Percentiles rank a stretch among this genome's conserved stretches.
Evolutionary conservation across 1,140 invertebrate species (phyloP).

Genomic region (Nasonia giraulti): DNA sequence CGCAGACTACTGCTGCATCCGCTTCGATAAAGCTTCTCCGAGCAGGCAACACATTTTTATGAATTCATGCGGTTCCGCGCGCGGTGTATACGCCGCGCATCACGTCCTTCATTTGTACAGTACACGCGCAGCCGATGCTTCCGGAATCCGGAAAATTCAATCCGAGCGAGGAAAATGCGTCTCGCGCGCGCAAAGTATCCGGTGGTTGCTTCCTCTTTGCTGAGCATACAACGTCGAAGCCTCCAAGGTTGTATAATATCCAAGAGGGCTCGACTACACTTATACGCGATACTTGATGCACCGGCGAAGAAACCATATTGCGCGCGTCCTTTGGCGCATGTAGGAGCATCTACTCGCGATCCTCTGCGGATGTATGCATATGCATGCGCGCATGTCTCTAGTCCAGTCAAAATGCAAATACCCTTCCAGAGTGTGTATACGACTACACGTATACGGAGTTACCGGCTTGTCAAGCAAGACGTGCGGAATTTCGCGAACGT

Average conservation of each 20-base stretch:
- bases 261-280: too few relatives aligned
- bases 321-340: too few relatives aligned
- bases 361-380: not conserved
- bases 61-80: not conserved
- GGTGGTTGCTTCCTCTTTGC: too few relatives aligned
- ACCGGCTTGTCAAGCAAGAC: not conserved
- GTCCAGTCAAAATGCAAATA: slow-evolving; percentile 4
- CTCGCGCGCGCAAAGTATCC: too few relatives aligned
- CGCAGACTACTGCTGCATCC: not conserved
- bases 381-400: not conserved
- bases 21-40: not conserved
- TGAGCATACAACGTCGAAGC: too few relatives aligned
- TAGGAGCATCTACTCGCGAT: not conserved
- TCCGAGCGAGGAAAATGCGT: too few relatives aligned
- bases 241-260: too few relatives aligned
- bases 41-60: not conserved
- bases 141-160: not conserved
- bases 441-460: not conserved
- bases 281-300: too few relatives aligned
- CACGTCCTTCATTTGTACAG: not conserved
- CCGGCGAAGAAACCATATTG: too few relatives aligned
- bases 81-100: not conserved
- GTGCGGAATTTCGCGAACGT: not conserved
- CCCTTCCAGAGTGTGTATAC: not conserved
- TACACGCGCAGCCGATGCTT: not conserved